Percentiles rank a stretch among this genome's conserved stretches.
These are phyloP conservation scores for Xerus inauris DNA, from an alignment of 2,113 vertebrate genomes.

Conservation along the genomic window DNA sequence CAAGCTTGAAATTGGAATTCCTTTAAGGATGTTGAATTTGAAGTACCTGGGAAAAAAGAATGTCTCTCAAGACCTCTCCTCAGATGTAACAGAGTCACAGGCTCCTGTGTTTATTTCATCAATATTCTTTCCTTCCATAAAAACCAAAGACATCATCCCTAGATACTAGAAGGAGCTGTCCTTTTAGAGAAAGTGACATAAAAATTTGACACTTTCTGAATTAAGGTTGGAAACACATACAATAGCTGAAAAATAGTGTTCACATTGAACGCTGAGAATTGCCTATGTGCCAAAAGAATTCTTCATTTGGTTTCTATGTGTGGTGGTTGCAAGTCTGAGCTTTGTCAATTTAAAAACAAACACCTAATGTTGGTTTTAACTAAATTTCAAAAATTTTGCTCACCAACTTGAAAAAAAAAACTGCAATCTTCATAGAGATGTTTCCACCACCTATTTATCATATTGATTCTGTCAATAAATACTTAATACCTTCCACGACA, in stretches of 20 bases:
- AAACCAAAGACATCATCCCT: constrained; percentile 77
- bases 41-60: constrained; percentile 21
- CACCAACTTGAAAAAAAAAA: not conserved
- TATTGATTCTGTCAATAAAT: not conserved
- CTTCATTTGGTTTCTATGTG: not conserved
- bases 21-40: constrained; percentile 79
- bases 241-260: constrained; percentile 74
- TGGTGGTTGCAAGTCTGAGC: constrained; percentile 1
- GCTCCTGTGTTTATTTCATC: constrained; percentile 78
- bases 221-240: constrained; percentile 64
- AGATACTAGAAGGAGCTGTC: constrained; percentile 81
- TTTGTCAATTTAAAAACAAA: not conserved
- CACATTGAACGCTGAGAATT: constrained; percentile 50
- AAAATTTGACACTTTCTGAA: constrained; percentile 71
- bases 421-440: not conserved
- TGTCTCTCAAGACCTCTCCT: constrained; percentile 76
- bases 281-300: not conserved
- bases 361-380: not conserved
- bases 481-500: not conserved
- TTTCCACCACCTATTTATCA: not conserved
- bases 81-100: constrained; percentile 74
- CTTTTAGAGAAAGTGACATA: constrained; percentile 79
- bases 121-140: constrained; percentile 72
- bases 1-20: constrained; percentile 78
- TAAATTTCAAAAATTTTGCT: not conserved